A percentile compares a stretch with the other conserved stretches of the same genome.
Conservation (phyloP, 2,888 invertebrate species). For the Sarcophaga rosellei region DNA sequence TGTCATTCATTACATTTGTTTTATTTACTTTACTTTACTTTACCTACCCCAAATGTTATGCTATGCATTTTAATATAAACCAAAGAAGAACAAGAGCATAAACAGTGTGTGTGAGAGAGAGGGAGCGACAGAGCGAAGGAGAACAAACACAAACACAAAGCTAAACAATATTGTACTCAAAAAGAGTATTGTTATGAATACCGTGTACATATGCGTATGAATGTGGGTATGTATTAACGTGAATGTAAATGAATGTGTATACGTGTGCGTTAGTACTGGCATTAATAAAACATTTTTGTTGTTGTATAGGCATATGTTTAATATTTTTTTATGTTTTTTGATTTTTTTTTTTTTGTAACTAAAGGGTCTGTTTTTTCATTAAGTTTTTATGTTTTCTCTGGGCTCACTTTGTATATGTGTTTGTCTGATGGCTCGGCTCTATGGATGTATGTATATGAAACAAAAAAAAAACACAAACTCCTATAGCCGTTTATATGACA, state of each 20-base stretch:
- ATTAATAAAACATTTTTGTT: not conserved
- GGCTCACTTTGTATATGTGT: not conserved
- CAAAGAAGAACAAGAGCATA: slow-evolving; percentile 24
- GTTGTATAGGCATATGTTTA: slow-evolving; percentile 54
- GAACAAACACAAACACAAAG: slow-evolving; percentile 41
- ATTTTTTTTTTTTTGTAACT: slow-evolving; percentile 21
- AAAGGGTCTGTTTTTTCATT: slow-evolving; percentile 58
- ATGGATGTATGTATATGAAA: slow-evolving; percentile 17
- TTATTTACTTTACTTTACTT: slow-evolving; percentile 51
- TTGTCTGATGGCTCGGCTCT: no score
- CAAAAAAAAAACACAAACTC: slow-evolving; percentile 48
- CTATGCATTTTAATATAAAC: slow-evolving; percentile 40
- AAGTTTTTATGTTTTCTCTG: slow-evolving; percentile 26
- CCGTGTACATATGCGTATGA: not conserved
- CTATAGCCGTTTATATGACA: slow-evolving; percentile 63
- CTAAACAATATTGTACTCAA: not conserved
- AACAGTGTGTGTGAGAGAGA: no score
- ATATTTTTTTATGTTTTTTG: slow-evolving; percentile 18
- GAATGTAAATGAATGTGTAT: not conserved
- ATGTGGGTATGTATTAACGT: not conserved
- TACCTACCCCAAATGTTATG: slow-evolving; percentile 64
- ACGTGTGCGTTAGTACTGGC: not conserved
- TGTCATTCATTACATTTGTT: slow-evolving; percentile 44
- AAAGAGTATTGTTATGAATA: slow-evolving; percentile 5
- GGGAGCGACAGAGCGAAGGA: no score